phyloP scores from a whole-genome alignment of 1,140 invertebrate genomes.

The Hyles vespertilio region DNA sequence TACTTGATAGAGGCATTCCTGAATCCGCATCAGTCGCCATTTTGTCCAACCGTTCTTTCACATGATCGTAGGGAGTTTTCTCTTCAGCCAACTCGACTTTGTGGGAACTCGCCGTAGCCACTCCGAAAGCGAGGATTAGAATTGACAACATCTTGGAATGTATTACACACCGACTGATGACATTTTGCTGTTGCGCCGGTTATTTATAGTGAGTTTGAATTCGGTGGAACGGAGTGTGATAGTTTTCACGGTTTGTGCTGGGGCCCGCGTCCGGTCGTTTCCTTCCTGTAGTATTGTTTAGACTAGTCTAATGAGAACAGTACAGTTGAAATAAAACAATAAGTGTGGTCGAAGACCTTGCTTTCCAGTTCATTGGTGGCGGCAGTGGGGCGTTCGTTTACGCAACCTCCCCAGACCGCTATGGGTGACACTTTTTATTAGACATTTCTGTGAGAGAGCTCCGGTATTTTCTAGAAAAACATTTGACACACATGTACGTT shows the following conservation, averaged over 20 bases:
- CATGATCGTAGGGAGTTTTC: conserved; percentile 66
- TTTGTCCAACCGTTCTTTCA: conserved; percentile 55
- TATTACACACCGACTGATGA: conserved; percentile 58
- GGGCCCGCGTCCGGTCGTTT: conserved; percentile 51
- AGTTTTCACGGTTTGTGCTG: conserved; percentile 55
- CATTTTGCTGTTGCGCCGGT: conserved; percentile 55
- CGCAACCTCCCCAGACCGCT: conserved; percentile 41
- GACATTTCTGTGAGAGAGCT: conserved; percentile 23
- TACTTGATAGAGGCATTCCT: conserved; percentile 59
- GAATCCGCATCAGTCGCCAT: conserved; percentile 46
- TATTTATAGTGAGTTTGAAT: conserved; percentile 69
- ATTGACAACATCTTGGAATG: conserved; percentile 58
- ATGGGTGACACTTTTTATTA: conserved; percentile 62
- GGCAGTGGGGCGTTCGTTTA: conserved; percentile 59
- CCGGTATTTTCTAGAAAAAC: conserved; percentile 13
- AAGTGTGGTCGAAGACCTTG: conserved; percentile 63
- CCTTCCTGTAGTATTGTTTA: conserved; percentile 74
- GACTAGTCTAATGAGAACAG: conserved; percentile 67
- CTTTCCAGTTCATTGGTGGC: conserved; percentile 68
- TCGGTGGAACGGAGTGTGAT: conserved; percentile 68
- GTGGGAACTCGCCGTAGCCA: conserved; percentile 36
- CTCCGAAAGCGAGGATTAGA: conserved; percentile 37
- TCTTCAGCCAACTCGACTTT: conserved; percentile 55
- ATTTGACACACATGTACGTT: too few species aligned
- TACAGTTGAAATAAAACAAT: conserved; percentile 60